Evolutionary conservation across 2,113 vertebrate genomes (phyloP).

Genomic region (Dicaeum eximium): DNA sequence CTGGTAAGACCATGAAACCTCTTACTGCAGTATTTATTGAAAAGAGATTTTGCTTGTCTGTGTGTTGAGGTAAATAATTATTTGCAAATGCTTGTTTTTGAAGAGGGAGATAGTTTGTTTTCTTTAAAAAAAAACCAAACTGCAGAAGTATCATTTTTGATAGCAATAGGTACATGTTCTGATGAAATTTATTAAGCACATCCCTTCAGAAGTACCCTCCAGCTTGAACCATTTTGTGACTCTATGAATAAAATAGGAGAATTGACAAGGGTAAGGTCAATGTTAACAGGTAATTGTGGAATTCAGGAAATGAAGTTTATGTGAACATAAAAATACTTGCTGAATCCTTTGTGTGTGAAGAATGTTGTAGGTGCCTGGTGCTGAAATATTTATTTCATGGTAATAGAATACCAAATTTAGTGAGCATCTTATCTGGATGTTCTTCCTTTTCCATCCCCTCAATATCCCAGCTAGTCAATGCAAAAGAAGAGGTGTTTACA

Average conservation of each 20-base stretch:
- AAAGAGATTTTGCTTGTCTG: constrained; percentile 15
- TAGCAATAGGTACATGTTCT: neutral
- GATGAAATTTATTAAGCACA: neutral
- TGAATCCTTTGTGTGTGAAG: neutral
- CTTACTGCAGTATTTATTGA: neutral
- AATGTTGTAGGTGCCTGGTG: neutral
- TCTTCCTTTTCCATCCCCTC: neutral
- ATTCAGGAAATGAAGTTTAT: neutral
- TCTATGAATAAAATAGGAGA: neutral
- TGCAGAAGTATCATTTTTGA: accelerated
- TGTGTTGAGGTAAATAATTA: constrained; percentile 2
- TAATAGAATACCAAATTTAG: neutral
- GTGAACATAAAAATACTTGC: neutral
- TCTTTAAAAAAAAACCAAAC: neutral
- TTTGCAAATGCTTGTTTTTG: constrained; percentile 34
- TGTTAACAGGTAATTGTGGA: neutral
- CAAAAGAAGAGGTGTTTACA: neutral
- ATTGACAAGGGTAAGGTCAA: neutral
- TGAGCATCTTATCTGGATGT: neutral
- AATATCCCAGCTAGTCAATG: neutral
- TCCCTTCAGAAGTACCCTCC: neutral
- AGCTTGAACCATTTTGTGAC: neutral
- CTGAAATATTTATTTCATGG: neutral
- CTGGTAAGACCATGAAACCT: neutral
- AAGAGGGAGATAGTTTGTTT: neutral